Percentiles rank a stretch among this genome's conserved stretches.
Conservation (phyloP, 2,888 invertebrate genomes). For the Noctuana brunneofusca region DNA sequence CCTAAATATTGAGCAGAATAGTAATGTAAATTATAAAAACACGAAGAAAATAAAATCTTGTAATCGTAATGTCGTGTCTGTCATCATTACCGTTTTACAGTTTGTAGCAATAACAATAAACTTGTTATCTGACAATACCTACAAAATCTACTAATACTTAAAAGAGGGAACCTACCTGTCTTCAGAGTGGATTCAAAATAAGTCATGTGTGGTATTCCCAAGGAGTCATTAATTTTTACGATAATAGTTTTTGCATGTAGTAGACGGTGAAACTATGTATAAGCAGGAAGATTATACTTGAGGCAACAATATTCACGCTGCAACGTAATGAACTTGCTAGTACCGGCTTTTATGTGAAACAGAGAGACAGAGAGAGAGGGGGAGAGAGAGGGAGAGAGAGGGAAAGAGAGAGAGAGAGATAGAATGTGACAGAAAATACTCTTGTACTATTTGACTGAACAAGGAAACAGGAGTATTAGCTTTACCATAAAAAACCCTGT, state of each 20-base stretch:
- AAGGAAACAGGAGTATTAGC: too few species aligned
- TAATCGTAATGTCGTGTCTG: too few species aligned
- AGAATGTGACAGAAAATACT: neutral
- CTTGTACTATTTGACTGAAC: neutral
- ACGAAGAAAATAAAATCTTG: neutral
- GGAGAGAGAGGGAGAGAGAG: neutral
- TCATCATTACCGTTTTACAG: too few species aligned
- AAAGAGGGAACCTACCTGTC: neutral
- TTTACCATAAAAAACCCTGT: too few species aligned
- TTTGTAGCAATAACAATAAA: too few species aligned
- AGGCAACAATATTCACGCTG: neutral
- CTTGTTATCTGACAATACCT: too few species aligned
- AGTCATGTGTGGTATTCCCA: conserved; percentile 48
- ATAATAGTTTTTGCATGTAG: conserved; percentile 63
- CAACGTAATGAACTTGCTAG: neutral
- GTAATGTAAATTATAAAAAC: too few species aligned
- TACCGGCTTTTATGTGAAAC: neutral
- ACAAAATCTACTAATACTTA: neutral
- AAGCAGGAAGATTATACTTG: neutral
- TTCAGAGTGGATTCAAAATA: conserved; percentile 24
- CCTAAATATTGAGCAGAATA: neutral
- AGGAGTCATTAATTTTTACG: conserved; percentile 66
- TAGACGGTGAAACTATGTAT: conserved; percentile 58
- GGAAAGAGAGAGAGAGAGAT: neutral
- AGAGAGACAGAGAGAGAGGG: neutral